A percentile compares a stretch with the other conserved stretches of the same genome.
phyloP scores from a whole-genome alignment of 2,113 vertebrate species.

The Turnix velox region DNA sequence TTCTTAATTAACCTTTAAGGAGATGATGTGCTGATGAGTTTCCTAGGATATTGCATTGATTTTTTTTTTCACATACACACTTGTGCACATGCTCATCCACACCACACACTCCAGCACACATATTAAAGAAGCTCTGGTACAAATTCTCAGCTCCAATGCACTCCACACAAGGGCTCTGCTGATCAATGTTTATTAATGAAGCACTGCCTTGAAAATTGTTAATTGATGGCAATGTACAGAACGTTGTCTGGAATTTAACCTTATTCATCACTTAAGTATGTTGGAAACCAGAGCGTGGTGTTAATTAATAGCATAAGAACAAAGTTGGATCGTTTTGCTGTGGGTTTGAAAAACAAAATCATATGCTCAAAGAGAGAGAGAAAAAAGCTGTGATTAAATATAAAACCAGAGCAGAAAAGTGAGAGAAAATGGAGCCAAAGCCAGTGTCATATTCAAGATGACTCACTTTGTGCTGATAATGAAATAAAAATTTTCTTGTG shows the following conservation, averaged over 20 bases:
- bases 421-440: constrained; percentile 56
- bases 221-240: constrained; percentile 77
- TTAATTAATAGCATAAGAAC: constrained; percentile 78
- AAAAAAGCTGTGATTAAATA: constrained; percentile 59
- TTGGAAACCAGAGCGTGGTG: constrained; percentile 67
- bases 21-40: constrained; percentile 70
- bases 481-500: constrained; percentile 61
- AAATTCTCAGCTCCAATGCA: constrained; percentile 43
- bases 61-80: background rate
- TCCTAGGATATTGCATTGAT: constrained; percentile 67
- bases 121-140: background rate
- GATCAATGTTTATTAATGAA: constrained; percentile 81
- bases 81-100: background rate
- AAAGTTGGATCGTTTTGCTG: constrained; percentile 60
- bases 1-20: constrained; percentile 86
- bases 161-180: constrained; percentile 51
- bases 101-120: constrained; percentile 11
- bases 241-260: constrained; percentile 79
- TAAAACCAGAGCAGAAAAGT: constrained; percentile 31
- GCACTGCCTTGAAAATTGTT: constrained; percentile 72
- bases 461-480: constrained; percentile 69
- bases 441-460: constrained; percentile 68
- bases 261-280: constrained; percentile 79
- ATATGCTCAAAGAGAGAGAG: background rate
- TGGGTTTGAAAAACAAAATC: constrained; percentile 42